Conservation (phyloP, 2,113 vertebrate genomes). For the Perccottus glenii region DNA sequence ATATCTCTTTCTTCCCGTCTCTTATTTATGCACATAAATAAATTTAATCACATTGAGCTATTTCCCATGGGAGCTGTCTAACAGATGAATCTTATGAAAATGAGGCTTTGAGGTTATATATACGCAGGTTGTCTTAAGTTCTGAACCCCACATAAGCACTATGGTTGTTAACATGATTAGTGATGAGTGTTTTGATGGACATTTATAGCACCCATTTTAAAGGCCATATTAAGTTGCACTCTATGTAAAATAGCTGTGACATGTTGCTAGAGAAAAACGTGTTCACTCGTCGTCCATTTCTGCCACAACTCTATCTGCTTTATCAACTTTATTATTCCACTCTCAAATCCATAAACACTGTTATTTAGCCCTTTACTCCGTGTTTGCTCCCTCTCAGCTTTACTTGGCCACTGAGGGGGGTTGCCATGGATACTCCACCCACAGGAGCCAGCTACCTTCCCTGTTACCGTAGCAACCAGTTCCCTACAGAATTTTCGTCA, state of each 20-base stretch:
- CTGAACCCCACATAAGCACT: slow-evolving; percentile 7
- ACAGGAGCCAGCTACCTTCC: slow-evolving; percentile 81
- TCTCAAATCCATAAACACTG: slow-evolving; percentile 51
- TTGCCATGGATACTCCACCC: slow-evolving; percentile 83
- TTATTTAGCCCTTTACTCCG: slow-evolving; percentile 42
- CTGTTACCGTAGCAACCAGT: slow-evolving; percentile 83
- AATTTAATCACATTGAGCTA: slow-evolving; percentile 42
- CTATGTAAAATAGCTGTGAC: slow-evolving; percentile 12
- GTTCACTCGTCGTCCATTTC: slow-evolving; percentile 15
- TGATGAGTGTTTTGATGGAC: not conserved
- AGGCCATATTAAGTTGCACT: not conserved
- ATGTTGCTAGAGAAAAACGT: slow-evolving; percentile 29
- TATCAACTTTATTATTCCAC: not conserved
- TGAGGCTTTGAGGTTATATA: slow-evolving; percentile 48
- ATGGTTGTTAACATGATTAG: slow-evolving; percentile 17
- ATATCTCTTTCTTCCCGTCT: slow-evolving; percentile 39
- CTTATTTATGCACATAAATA: slow-evolving; percentile 63
- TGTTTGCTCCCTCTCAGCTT: slow-evolving; percentile 71
- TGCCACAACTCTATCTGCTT: not conserved
- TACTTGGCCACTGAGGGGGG: slow-evolving; percentile 79
- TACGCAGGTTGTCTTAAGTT: slow-evolving; percentile 1
- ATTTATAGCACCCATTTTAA: slow-evolving; percentile 3
- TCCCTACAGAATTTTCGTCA: slow-evolving; percentile 80
- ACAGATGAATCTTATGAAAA: slow-evolving; percentile 68
- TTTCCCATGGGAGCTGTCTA: slow-evolving; percentile 52